These are phyloP conservation scores for Chalcis sispes DNA, from an alignment of 2,888 invertebrate genomes.

Conservation along the genomic window DNA sequence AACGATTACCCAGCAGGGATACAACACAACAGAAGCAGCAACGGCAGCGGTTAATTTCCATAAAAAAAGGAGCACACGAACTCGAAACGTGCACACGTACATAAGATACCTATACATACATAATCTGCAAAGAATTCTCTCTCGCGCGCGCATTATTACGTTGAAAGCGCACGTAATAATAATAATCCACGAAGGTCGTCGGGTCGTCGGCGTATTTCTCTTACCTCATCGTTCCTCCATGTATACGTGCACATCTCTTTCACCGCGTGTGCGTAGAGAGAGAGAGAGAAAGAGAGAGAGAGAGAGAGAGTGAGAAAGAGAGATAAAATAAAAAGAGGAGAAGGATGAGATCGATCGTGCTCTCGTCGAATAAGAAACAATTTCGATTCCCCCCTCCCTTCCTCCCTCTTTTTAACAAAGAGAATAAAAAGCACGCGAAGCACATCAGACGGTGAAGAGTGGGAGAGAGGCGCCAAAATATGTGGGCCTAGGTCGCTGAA, in stretches of 20 bases:
- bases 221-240: slow-evolving; percentile 27
- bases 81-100: neutral
- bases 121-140: neutral
- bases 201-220: slow-evolving; percentile 21
- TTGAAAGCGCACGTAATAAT: neutral
- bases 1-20: too few species aligned
- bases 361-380: too few species aligned
- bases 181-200: slow-evolving; percentile 15
- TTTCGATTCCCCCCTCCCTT: neutral
- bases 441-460: neutral
- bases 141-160: slow-evolving; percentile 3
- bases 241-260: too few species aligned
- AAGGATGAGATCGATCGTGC: slow-evolving; percentile 29
- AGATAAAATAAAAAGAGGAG: too few species aligned
- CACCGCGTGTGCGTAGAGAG: too few species aligned
- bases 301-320: too few species aligned
- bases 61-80: slow-evolving; percentile 35
- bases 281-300: too few species aligned
- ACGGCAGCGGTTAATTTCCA: slow-evolving; percentile 20
- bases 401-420: neutral
- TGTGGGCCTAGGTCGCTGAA: slow-evolving; percentile 49
- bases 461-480: slow-evolving; percentile 46
- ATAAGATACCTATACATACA: too few species aligned
- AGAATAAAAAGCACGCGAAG: neutral
- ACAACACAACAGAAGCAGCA: neutral